Evolutionary conservation across 2,797 vertebrate genomes (phyloP).

Genomic region (Scolopax bukidnonensis): DNA sequence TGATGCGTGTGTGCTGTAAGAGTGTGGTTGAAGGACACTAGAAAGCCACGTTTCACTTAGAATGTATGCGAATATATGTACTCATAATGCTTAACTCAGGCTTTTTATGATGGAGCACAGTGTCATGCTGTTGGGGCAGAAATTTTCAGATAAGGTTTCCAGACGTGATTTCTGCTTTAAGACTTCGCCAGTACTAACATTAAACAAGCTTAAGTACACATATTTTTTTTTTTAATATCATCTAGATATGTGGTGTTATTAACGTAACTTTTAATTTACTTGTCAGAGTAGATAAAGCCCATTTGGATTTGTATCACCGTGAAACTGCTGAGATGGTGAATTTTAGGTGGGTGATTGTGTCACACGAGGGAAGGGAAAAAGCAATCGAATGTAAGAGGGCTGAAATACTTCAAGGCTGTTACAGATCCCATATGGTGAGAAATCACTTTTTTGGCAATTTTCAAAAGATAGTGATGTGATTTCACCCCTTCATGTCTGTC

Average conservation of each 20-base stretch:
- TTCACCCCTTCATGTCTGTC: constrained; percentile 36
- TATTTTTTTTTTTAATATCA: background rate
- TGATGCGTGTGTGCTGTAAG: background rate
- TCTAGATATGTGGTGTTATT: constrained; percentile 41
- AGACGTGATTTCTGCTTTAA: background rate
- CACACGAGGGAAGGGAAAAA: background rate
- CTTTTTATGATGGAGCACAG: background rate
- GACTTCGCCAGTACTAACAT: constrained; percentile 45
- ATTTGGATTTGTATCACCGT: background rate
- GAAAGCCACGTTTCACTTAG: background rate
- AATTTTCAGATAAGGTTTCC: constrained; percentile 31
- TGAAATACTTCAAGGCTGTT: background rate
- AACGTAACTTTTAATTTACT: background rate
- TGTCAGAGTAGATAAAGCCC: constrained; percentile 25
- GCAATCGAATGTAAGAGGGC: background rate
- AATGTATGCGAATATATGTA: rapidly evolving
- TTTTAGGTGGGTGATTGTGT: constrained; percentile 13
- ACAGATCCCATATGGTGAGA: constrained; percentile 42
- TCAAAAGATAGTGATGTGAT: background rate
- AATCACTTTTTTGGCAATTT: constrained; percentile 52
- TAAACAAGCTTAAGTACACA: background rate
- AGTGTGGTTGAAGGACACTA: background rate
- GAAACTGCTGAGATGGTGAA: constrained; percentile 45
- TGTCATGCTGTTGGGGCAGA: background rate
- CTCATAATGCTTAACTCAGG: background rate